Base-by-base conservation (phyloP, 1,140 invertebrate genomes). In the Sitophilus oryzae region DNA sequence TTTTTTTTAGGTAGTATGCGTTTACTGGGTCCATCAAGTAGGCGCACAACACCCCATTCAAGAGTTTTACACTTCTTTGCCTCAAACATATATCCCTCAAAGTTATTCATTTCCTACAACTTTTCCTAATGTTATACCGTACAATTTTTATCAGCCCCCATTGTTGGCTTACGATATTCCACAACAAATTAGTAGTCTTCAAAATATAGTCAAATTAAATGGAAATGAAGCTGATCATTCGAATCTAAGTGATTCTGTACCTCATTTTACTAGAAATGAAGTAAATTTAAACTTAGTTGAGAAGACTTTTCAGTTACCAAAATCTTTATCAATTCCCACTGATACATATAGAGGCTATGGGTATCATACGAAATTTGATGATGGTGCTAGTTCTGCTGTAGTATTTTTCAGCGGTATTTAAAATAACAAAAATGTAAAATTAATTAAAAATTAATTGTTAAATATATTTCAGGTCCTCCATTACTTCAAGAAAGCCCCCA, bases 331-430 rank as follows among this genome's bases (percentile, higher is more conserved):
- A 30, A 5, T 30, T 6, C 38, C 38, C n/a, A 40, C 5, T 40
- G 14, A 40, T 14, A 40, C 4, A 6, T 40, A 40, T 14, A 40
- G 19, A 40, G 38, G 38, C 4, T 40, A 6, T 20, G 38, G 38
- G 14, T 40, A 40, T 40, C 38, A 40, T 6, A 40, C 38, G 8
- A 40, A 40, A 40, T 40, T 6, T 40, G 38, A 14, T 40, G 38
- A 40, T 6, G 38, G 38, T 40, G 38, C 38, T 14, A 40, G 14
- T 40, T 40, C 38, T 40, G 8, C 38, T 15, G 38, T 40, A 14
- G 38, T 40, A 40, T 40, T 40, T 40, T 40, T 40, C 14, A 40
- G 5, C 5, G 38, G 38, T 40, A 5, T 15, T 40, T 14, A 40
- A 40, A 6, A 20, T 15, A 6, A 6, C 18, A 14, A 20, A 5